A percentile compares a stretch with the other conserved stretches of the same genome.
Evolutionary conservation across 2,113 vertebrate genomes (phyloP).

Genomic region (Proteles cristata): DNA sequence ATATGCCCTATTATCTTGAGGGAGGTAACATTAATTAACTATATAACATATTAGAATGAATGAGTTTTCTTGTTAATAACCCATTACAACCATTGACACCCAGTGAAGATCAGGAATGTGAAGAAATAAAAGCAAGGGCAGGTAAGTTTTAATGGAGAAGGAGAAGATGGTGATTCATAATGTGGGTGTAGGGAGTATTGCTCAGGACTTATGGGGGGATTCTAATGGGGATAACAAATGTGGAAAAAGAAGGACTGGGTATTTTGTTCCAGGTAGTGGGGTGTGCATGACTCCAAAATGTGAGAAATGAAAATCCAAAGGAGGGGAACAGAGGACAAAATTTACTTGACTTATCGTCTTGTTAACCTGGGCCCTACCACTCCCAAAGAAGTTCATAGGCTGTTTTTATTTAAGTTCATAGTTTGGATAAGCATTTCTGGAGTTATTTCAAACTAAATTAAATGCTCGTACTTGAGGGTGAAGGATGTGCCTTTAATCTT

Average conservation of each 20-base stretch:
- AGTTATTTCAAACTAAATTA: neutral
- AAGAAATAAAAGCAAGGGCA: conserved; percentile 68
- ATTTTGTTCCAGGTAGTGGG: neutral
- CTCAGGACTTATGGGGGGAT: neutral
- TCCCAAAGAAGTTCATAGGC: neutral
- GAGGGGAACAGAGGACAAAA: neutral
- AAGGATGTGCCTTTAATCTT: neutral
- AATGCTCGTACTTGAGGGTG: neutral
- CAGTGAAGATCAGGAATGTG: conserved; percentile 64
- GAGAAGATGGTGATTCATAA: neutral
- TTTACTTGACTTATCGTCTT: neutral
- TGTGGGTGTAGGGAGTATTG: neutral
- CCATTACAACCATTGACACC: conserved; percentile 74
- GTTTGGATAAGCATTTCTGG: neutral
- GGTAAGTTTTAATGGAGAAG: conserved; percentile 60
- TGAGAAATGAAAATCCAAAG: neutral
- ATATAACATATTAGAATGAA: conserved; percentile 74
- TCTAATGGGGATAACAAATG: neutral
- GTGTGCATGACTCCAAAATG: neutral
- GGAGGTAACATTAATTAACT: conserved; percentile 82
- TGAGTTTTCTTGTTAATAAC: conserved; percentile 81
- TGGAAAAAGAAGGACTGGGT: neutral
- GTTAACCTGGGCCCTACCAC: neutral
- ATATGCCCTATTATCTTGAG: conserved; percentile 80
- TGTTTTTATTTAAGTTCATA: too few species aligned